Percentiles rank a stretch among this genome's conserved stretches.
Evolutionary conservation across 2,113 vertebrate genomes (phyloP).

Genomic region (Cyphomyrus plagiostoma): DNA sequence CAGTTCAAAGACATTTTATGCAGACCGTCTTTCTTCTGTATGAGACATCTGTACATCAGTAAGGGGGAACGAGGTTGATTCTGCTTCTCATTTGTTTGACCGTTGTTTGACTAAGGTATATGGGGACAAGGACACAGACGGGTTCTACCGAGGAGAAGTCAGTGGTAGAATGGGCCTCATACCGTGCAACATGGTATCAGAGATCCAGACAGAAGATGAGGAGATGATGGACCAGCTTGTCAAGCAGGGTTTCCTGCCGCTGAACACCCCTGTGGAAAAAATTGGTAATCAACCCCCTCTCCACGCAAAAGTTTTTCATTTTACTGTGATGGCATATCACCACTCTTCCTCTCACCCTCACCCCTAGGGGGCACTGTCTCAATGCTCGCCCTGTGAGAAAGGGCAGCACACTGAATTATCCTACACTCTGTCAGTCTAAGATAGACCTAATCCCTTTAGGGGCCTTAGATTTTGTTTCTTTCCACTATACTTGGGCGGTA

Average conservation of each 20-base stretch:
- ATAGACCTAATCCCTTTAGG: neutral
- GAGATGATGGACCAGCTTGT: constrained; percentile 92
- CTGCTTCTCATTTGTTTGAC: neutral
- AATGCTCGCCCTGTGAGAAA: neutral
- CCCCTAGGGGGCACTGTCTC: neutral
- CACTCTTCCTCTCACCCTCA: neutral
- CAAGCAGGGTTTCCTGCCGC: constrained; percentile 89
- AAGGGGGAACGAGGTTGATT: neutral
- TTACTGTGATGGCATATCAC: neutral
- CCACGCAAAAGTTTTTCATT: neutral
- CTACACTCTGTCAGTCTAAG: neutral
- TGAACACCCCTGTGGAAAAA: constrained; percentile 91
- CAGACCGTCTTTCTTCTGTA: neutral
- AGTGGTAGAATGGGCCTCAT: constrained; percentile 81
- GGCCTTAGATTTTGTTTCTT: neutral
- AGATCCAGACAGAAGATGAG: constrained; percentile 90
- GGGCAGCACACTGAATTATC: neutral
- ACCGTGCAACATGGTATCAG: constrained; percentile 97
- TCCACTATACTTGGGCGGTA: neutral
- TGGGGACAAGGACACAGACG: constrained; percentile 88
- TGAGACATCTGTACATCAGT: neutral
- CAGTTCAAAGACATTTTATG: neutral
- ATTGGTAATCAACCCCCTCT: constrained; percentile 60
- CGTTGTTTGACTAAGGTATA: constrained; percentile 68
- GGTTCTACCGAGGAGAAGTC: constrained; percentile 89